Percentiles rank a stretch among this genome's conserved stretches.
Conservation (phyloP, 2,888 invertebrate genomes). For the Endomychus coccineus region DNA sequence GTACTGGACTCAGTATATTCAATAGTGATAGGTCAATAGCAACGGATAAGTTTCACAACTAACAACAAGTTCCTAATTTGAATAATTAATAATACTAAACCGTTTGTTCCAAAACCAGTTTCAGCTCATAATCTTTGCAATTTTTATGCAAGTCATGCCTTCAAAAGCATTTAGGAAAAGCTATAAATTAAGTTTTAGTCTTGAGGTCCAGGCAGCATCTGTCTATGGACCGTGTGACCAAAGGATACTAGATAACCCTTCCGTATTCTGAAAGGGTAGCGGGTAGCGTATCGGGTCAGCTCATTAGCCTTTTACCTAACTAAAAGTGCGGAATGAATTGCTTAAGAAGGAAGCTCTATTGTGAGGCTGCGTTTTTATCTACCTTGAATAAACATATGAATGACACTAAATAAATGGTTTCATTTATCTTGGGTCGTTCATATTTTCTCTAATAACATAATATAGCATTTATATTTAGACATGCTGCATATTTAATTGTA, state of each 20-base stretch:
- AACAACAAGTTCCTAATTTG: slow-evolving; percentile 3
- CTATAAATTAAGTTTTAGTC: slow-evolving; percentile 22
- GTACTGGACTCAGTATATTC: too few species aligned
- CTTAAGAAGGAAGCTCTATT: slow-evolving; percentile 20
- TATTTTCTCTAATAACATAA: too few species aligned
- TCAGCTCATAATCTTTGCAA: slow-evolving; percentile 4
- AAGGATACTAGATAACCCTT: slow-evolving; percentile 29
- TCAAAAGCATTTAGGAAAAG: slow-evolving; percentile 11
- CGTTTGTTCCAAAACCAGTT: slow-evolving; percentile 13
- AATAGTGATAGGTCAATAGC: too few species aligned
- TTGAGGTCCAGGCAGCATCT: slow-evolving; percentile 31
- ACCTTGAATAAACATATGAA: slow-evolving; percentile 17
- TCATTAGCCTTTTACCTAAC: slow-evolving; percentile 12
- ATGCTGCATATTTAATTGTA: too few species aligned
- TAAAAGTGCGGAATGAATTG: slow-evolving; percentile 13
- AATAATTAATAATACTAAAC: slow-evolving; percentile 8
- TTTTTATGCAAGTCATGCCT: slow-evolving; percentile 16
- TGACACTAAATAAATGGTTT: slow-evolving; percentile 11
- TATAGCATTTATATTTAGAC: too few species aligned
- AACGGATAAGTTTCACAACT: too few species aligned
- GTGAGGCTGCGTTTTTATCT: slow-evolving; percentile 17
- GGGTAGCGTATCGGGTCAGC: slow-evolving; percentile 10
- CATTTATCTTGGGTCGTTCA: slow-evolving; percentile 12
- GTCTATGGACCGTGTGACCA: slow-evolving; percentile 34
- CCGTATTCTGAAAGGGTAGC: slow-evolving; percentile 7